Conservation (phyloP, 2,888 invertebrate species). For the Drosophila borborema region DNA sequence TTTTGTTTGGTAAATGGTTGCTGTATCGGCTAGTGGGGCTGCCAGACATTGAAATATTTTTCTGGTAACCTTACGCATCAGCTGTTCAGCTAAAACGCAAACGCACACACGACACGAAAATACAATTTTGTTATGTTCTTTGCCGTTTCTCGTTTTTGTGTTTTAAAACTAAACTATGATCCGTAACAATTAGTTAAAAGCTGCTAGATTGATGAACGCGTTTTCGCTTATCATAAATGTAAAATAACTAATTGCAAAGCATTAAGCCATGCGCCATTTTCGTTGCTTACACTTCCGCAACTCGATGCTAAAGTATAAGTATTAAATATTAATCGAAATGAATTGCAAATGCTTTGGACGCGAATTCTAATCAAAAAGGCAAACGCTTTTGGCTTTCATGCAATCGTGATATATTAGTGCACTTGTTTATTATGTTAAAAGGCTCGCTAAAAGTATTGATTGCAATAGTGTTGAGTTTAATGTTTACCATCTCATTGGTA, state of each 20-base stretch:
- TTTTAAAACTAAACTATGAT: slow-evolving; percentile 29
- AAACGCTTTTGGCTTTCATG: slow-evolving; percentile 11
- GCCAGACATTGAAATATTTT: slow-evolving; percentile 16
- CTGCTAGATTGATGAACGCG: not conserved
- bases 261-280: slow-evolving; percentile 6
- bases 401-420: slow-evolving; percentile 16
- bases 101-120: slow-evolving; percentile 15
- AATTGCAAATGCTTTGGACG: slow-evolving; percentile 20
- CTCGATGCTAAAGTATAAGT: slow-evolving; percentile 29
- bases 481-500: slow-evolving; percentile 85
- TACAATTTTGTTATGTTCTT: slow-evolving; percentile 15
- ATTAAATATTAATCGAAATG: slow-evolving; percentile 52
- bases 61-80: slow-evolving; percentile 36
- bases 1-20: slow-evolving; percentile 13
- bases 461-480: slow-evolving; percentile 86
- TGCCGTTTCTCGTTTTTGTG: slow-evolving; percentile 19
- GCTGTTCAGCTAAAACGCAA: slow-evolving; percentile 36
- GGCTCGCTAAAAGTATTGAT: slow-evolving; percentile 85
- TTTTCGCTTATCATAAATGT: not conserved
- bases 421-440: slow-evolving; percentile 80
- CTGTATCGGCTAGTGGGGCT: slow-evolving; percentile 20
- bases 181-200: slow-evolving; percentile 3
- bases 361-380: not conserved
- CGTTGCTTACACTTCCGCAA: slow-evolving; percentile 15
- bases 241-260: slow-evolving; percentile 2